These are phyloP conservation scores for Callipepla californica DNA, from an alignment of 2,113 vertebrate genomes.

Conservation along the genomic window DNA sequence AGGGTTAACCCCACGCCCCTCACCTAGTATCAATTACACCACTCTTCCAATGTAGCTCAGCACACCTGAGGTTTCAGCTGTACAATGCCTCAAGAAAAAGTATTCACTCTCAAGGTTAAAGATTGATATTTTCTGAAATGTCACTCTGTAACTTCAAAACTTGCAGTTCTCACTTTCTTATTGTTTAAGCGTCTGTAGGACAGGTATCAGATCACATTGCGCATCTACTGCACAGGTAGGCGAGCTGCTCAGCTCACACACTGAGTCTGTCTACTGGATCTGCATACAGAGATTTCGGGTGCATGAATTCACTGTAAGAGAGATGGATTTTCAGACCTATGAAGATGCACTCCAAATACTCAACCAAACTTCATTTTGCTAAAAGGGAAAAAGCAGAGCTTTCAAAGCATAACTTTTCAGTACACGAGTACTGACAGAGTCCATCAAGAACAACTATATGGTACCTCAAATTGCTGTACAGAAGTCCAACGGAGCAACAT, in stretches of 20 bases:
- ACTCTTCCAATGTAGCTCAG: background rate
- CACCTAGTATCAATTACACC: accelerated
- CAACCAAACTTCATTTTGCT: background rate
- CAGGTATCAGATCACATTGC: background rate
- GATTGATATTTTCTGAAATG: background rate
- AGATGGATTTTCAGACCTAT: background rate
- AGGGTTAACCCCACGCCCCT: background rate
- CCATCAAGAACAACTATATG: background rate
- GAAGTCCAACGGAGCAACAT: background rate
- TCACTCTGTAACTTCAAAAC: background rate
- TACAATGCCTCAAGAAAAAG: background rate
- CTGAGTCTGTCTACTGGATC: background rate
- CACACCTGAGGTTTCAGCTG: background rate
- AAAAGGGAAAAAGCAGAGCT: background rate
- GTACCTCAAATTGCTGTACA: background rate
- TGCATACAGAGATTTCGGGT: background rate
- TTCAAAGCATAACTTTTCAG: background rate
- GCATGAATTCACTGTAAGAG: background rate
- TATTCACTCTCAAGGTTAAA: background rate
- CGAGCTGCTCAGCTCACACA: background rate
- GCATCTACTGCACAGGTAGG: background rate
- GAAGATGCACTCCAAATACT: background rate
- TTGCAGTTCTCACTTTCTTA: background rate
- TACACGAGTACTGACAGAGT: background rate
- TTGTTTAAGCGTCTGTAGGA: background rate